Evolutionary conservation across 1,140 invertebrate species (phyloP).

Genomic region (Drosophila kanapiae): DNA sequence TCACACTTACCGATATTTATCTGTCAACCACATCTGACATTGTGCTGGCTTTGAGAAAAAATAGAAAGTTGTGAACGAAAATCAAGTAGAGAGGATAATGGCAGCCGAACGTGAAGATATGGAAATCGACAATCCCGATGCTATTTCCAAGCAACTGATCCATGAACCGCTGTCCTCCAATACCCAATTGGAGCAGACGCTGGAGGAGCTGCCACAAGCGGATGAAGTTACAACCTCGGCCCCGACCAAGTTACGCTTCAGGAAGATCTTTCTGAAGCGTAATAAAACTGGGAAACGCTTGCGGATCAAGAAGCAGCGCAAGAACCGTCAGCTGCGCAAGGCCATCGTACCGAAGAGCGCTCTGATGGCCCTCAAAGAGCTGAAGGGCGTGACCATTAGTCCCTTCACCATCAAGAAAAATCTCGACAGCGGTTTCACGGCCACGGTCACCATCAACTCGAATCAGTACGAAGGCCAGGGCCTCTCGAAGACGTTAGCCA

Average conservation of each 20-base stretch:
- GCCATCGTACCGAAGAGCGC: constrained; percentile 93
- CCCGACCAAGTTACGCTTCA: constrained; percentile 67
- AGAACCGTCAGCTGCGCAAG: constrained; percentile 89
- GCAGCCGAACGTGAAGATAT: no score
- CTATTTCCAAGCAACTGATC: constrained; percentile 34
- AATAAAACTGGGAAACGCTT: constrained; percentile 82
- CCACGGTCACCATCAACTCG: constrained; percentile 77
- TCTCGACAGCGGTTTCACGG: constrained; percentile 75
- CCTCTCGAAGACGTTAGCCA: constrained; percentile 86
- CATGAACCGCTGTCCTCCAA: constrained; percentile 7
- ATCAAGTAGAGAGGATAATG: no score
- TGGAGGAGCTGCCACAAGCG: background rate
- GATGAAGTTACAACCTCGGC: background rate
- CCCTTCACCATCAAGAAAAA: constrained; percentile 80
- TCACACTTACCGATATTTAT: no score
- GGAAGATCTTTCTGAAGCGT: constrained; percentile 79
- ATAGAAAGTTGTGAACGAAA: no score
- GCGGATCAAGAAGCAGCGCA: constrained; percentile 87
- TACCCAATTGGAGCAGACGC: background rate
- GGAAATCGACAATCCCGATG: constrained; percentile 45
- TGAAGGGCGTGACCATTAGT: constrained; percentile 86
- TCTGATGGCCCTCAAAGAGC: constrained; percentile 94
- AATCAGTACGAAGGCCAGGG: constrained; percentile 83
- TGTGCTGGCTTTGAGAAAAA: no score
- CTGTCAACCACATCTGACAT: no score